A percentile compares a stretch with the other conserved stretches of the same genome.
These are phyloP conservation scores for Sciurus niger DNA, from an alignment of 2,113 vertebrate species.

Conservation along the genomic window DNA sequence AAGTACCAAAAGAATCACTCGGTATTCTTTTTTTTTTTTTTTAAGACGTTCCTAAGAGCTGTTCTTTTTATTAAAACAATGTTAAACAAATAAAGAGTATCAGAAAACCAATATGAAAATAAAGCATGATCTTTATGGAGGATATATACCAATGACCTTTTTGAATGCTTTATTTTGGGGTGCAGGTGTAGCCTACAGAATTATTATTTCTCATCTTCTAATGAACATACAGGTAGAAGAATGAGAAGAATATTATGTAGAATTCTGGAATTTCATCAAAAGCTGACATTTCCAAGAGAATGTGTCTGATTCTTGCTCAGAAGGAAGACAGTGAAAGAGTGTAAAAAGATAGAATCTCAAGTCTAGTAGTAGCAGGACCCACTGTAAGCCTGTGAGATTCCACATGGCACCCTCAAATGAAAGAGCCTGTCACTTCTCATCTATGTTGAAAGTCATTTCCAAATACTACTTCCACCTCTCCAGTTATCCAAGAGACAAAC, in stretches of 20 bases:
- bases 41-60: neutral
- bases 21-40: constrained; percentile 23
- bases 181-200: neutral
- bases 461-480: constrained; percentile 43
- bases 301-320: neutral
- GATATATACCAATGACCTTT: neutral
- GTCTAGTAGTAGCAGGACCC: neutral
- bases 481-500: neutral
- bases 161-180: constrained; percentile 14
- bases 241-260: neutral
- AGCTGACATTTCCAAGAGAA: neutral
- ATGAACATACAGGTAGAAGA: neutral
- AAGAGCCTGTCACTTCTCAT: neutral
- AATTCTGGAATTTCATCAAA: neutral
- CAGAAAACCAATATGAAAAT: constrained; percentile 58
- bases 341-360: neutral
- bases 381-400: neutral
- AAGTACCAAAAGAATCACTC: neutral
- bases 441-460: constrained; percentile 21
- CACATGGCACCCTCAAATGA: neutral
- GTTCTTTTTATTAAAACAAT: constrained; percentile 32
- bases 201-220: neutral
- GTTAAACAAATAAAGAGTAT: constrained; percentile 54
- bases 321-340: neutral
- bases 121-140: neutral